Conservation (phyloP, 2,113 vertebrate species). For the Pluvianellus socialis region DNA sequence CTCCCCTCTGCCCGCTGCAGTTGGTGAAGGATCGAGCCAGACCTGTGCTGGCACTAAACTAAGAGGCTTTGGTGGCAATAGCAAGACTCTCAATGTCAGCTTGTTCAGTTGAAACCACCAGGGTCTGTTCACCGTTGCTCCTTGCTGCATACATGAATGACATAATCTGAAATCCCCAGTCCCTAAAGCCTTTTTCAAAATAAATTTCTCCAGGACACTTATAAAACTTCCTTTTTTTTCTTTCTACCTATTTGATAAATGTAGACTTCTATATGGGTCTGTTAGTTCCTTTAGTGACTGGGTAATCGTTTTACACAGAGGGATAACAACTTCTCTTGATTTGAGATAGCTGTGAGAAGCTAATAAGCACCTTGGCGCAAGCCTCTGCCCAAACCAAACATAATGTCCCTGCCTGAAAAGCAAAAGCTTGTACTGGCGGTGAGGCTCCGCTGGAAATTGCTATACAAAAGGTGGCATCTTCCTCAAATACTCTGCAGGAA, state of each 20-base stretch:
- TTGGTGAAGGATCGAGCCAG: background rate
- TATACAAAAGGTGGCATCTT: background rate
- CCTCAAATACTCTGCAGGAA: background rate
- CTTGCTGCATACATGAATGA: background rate
- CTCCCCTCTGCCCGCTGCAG: background rate
- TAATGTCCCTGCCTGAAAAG: background rate
- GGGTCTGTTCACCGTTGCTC: background rate
- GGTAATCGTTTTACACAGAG: background rate
- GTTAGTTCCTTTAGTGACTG: background rate
- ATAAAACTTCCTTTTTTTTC: background rate
- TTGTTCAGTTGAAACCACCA: background rate
- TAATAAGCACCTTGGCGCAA: background rate
- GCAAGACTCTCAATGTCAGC: background rate
- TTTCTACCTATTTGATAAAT: background rate
- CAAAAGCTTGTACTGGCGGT: background rate
- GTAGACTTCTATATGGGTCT: background rate
- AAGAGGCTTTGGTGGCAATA: background rate
- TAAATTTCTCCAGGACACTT: background rate
- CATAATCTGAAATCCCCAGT: background rate
- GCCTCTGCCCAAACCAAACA: background rate
- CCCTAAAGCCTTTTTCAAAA: background rate
- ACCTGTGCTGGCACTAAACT: background rate
- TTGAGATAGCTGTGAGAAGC: background rate
- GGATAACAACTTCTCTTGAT: background rate
- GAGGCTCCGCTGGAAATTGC: background rate